These are phyloP conservation scores for Ectemnius lituratus DNA, from an alignment of 2,888 invertebrate species.

Conservation along the genomic window DNA sequence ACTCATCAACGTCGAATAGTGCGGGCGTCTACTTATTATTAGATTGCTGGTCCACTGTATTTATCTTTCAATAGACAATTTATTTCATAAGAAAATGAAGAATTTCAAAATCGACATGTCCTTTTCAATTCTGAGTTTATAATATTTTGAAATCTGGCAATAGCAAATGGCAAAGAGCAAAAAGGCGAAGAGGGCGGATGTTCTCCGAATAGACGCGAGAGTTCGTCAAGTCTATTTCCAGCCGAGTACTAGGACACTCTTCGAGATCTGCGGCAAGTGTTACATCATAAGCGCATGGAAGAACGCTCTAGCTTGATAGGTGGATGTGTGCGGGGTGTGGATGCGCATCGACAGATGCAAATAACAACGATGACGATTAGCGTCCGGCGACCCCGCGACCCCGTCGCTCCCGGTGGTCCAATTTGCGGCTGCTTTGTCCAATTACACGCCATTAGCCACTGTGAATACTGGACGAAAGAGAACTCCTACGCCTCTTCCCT, in stretches of 20 bases:
- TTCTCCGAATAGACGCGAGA: slow-evolving; percentile 51
- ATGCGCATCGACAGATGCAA: slow-evolving; percentile 67
- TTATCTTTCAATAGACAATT: too few relatives aligned
- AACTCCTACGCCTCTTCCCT: slow-evolving; percentile 68
- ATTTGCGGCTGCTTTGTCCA: slow-evolving; percentile 78
- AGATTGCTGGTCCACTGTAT: too few relatives aligned
- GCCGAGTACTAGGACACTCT: slow-evolving; percentile 17
- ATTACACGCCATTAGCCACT: slow-evolving; percentile 74
- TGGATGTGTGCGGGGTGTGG: slow-evolving; percentile 14
- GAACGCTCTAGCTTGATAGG: slow-evolving; percentile 7
- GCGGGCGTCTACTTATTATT: too few relatives aligned
- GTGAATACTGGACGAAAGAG: slow-evolving; percentile 65
- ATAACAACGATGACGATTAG: slow-evolving; percentile 72
- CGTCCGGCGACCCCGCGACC: slow-evolving; percentile 70
- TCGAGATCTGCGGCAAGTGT: slow-evolving; percentile 25
- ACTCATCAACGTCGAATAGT: too few relatives aligned
- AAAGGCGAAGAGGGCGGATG: slow-evolving; percentile 6
- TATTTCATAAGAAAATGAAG: too few relatives aligned
- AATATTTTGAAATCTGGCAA: too few relatives aligned
- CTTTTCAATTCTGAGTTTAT: too few relatives aligned
- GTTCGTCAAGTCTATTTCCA: slow-evolving; percentile 60
- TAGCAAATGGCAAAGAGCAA: too few relatives aligned
- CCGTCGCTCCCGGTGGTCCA: slow-evolving; percentile 75
- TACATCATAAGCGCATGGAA: slow-evolving; percentile 46
- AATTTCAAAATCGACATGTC: too few relatives aligned